Base-by-base conservation (phyloP, 2,888 invertebrate species). In the Cephonodes hylas region DNA sequence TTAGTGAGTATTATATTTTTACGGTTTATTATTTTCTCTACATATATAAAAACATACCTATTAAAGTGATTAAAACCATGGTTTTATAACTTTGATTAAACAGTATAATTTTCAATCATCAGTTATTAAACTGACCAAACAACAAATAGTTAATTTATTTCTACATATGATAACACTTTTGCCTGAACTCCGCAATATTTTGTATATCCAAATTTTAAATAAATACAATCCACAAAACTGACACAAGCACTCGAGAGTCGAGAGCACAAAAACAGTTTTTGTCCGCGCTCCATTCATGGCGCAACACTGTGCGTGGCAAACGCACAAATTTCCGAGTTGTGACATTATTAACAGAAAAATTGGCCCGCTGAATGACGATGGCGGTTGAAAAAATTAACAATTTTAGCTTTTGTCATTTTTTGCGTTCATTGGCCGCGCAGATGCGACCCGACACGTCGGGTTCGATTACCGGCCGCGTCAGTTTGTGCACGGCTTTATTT, bases 321-420 rank as follows among this genome's bases (percentile, higher is more conserved):
- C 84, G 83, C 81, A 79, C 75, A 71, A 77, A 79, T 81, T 76
- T 78, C 75, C 65, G 71, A 83, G 80, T 87, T 87, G 87, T 88
- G 87, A 89, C 88, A 84, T 85, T 86, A 88, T 88, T 87, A 88
- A 88, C 83, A 86, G 84, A 85, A 84, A 89, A 89, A 86, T 89
- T 88, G 85, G 80, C 78, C 72, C 72, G 80, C 80, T 79, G 74
- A 78, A 81, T 80, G 61, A 63, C 58, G 64, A 42, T 61, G 58
- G 61, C 66, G 46, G 46, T 59, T 79, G 79, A 80, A 81, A 82
- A 81, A 76, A 78, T 76, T 72, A 73, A 72, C 76, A 83, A 72
- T 66, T 78, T 80, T 81, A 75, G 71, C 75, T 79, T 79, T 85
- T 85, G 84, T 81, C 73, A 77, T 83, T 88, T 88, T 90, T 89